phyloP scores from a whole-genome alignment of 2,113 vertebrate genomes.

The Chlamydotis undulata region DNA sequence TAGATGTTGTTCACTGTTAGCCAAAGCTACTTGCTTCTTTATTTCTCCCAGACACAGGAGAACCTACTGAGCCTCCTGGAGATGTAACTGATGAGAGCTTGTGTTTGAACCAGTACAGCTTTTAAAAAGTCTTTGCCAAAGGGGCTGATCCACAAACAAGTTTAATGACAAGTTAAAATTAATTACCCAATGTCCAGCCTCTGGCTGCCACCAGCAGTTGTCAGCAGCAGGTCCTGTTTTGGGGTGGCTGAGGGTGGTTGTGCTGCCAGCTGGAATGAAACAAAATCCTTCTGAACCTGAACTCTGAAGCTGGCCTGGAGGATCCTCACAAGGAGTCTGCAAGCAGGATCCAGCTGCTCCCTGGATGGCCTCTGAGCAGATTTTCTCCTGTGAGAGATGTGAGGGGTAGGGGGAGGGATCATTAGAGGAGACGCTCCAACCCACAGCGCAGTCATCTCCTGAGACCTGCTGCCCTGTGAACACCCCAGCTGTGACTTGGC shows the following conservation, averaged over 20 bases:
- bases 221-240: not conserved
- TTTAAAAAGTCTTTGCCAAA: not conserved
- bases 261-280: not conserved
- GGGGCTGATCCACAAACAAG: not conserved
- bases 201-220: not conserved
- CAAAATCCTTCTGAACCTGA: not conserved
- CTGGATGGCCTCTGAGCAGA: not conserved
- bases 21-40: not conserved
- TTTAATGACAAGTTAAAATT: conserved; percentile 8
- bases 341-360: not conserved
- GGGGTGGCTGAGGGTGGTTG: not conserved
- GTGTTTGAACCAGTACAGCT: not conserved
- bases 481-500: not conserved
- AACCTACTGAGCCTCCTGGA: not conserved
- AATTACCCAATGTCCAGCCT: not conserved
- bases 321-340: not conserved
- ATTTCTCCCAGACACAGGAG: not conserved
- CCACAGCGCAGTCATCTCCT: not conserved
- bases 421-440: not conserved
- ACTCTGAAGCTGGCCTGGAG: not conserved
- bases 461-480: not conserved
- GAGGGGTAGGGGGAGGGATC: too few relatives aligned
- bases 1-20: not conserved
- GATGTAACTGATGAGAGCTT: not conserved
- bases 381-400: not conserved